Percentiles rank a stretch among this genome's conserved stretches.
These are phyloP conservation scores for Budorcas taxicolor DNA, from an alignment of 2,113 vertebrate species.

Conservation along the genomic window DNA sequence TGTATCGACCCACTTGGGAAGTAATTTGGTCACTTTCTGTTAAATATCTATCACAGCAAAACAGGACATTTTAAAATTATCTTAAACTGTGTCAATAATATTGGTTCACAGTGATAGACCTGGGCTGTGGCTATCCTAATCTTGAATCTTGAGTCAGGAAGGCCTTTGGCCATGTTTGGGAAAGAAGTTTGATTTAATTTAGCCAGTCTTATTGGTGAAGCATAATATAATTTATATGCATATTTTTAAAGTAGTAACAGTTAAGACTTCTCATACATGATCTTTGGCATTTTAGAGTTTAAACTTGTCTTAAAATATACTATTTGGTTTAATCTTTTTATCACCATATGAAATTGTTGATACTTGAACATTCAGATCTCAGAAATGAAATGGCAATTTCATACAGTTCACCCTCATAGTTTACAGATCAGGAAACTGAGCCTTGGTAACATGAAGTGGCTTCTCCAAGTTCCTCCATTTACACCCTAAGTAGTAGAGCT, in stretches of 20 bases:
- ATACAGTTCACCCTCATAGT: neutral
- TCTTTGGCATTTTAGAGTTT: constrained; percentile 37
- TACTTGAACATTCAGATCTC: constrained; percentile 1
- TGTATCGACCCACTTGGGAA: neutral
- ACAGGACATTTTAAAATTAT: neutral
- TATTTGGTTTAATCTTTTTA: constrained; percentile 15
- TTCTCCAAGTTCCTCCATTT: constrained; percentile 2
- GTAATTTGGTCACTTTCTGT: neutral
- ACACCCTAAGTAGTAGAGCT: neutral
- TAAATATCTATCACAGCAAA: neutral
- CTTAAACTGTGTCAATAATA: neutral
- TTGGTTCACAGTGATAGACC: neutral
- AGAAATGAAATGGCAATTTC: constrained; percentile 8
- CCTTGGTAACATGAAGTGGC: neutral
- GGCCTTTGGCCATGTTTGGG: neutral
- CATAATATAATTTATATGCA: neutral
- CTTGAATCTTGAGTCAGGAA: neutral
- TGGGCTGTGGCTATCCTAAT: neutral
- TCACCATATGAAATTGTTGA: neutral
- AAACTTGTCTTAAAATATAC: constrained; percentile 32
- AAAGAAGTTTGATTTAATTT: neutral
- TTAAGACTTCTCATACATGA: constrained; percentile 1
- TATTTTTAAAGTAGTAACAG: neutral
- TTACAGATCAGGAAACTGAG: constrained; percentile 32
- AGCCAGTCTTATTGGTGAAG: neutral